These are phyloP conservation scores for Mugil cephalus DNA, from an alignment of 2,113 vertebrate genomes.

Conservation along the genomic window DNA sequence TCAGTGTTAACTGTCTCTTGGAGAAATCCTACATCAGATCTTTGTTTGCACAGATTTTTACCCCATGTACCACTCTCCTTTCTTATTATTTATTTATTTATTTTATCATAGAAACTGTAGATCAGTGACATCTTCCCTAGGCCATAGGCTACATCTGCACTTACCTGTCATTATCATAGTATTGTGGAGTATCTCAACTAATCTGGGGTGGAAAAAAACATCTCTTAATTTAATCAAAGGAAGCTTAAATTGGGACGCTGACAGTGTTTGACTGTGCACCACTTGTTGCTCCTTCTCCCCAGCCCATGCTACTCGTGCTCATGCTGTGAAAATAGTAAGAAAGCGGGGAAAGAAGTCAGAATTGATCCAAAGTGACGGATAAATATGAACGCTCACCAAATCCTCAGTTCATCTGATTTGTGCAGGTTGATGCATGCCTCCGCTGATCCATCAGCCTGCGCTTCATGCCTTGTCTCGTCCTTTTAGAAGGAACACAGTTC, in stretches of 20 bases:
- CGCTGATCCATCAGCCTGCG: background rate
- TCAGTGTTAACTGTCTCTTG: background rate
- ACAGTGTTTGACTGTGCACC: background rate
- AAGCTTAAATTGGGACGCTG: no score
- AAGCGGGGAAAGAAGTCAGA: no score
- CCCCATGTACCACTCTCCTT: no score
- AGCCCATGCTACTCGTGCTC: background rate
- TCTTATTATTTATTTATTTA: background rate
- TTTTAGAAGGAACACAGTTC: no score
- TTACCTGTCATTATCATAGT: background rate
- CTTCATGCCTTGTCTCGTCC: background rate
- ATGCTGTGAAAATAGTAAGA: no score
- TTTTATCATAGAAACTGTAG: no score
- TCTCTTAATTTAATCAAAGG: no score
- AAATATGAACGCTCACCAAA: background rate
- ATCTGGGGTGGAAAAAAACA: no score
- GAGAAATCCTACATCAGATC: background rate
- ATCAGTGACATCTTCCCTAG: no score
- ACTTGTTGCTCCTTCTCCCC: background rate
- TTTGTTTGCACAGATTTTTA: background rate
- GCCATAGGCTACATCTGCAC: no score
- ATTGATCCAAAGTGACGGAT: background rate
- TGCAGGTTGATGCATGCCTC: background rate
- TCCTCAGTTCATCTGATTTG: background rate
- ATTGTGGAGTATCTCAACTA: no score